Base-by-base conservation (phyloP, 2,888 invertebrate genomes). In the Tribolium freemani region DNA sequence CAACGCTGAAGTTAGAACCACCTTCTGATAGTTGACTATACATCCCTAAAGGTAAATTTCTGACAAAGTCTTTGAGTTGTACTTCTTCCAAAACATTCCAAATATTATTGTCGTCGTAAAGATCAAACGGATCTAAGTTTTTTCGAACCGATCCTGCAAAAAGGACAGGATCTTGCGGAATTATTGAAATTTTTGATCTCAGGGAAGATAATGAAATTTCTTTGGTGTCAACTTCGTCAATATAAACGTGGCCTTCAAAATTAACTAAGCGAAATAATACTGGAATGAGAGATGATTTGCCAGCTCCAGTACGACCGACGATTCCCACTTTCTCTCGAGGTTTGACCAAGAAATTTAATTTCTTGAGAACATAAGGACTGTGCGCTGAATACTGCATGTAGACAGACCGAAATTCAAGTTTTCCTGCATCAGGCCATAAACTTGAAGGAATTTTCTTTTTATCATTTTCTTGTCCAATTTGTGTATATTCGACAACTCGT, bases 261-360 rank as follows among this genome's bases (percentile, higher is more conserved):
- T 93, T 92, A 0, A 93, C 91, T 77, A 96, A 85, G 0, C 95
- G 90, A 86, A 96, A 97, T 20, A 97, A 87, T 1, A 95, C 93
- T 5, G 94, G 90, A 76, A 95, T 92, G 16, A 94, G 87, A 0
- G 94, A 93, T 0, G 93, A 93, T 84, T 95, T 95, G n/a, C 95
- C 96, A n/a, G 96, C 95, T 1, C 96, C 96, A 0, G 96, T 96
- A 57, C 96, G 90, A 0, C 96, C 96, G 0, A 94, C 94, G 72
- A 95, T 93, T 53, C 95, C 95, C 53, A 95, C 88, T 87, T 91
- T 92, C 87, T 90, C 89, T 70, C 90, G 90, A 38, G 90, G 88
- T 79, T 91, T 88, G 60, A 94, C 90, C 0, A 86, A 83, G 58
- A 94, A 88, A 67, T 88, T 89, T 1, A 94, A 86, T 71, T 91